Evolutionary conservation across 2,797 vertebrate genomes (phyloP).

Genomic region (Petrocephalus sullivani): DNA sequence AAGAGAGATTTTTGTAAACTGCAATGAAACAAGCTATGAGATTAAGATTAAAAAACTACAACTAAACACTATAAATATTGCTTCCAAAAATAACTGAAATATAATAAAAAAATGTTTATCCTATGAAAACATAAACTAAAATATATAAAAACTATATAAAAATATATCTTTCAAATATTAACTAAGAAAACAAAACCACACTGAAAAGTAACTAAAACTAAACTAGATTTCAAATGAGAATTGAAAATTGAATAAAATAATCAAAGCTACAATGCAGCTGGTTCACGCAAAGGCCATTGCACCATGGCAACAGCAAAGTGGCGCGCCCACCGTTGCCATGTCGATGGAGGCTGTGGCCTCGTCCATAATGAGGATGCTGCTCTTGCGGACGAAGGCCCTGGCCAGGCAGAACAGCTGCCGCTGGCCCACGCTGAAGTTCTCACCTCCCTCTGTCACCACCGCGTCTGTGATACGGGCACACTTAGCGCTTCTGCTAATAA

Average conservation of each 20-base stretch:
- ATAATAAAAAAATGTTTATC: neutral
- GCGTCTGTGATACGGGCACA: slow-evolving; percentile 65
- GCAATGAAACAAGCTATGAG: neutral
- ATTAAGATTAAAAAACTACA: neutral
- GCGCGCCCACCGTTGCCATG: slow-evolving; percentile 86
- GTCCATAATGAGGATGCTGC: slow-evolving; percentile 97
- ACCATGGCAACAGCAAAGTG: neutral
- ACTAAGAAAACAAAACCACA: neutral
- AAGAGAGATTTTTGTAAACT: neutral
- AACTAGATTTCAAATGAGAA: neutral
- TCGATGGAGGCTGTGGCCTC: slow-evolving; percentile 97
- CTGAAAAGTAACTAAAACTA: neutral
- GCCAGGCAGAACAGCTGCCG: slow-evolving; percentile 94
- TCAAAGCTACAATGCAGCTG: neutral
- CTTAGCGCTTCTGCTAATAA: neutral
- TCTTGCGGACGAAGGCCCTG: slow-evolving; percentile 92
- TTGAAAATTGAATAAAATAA: neutral
- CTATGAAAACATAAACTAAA: neutral
- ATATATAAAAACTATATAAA: neutral
- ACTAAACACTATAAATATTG: neutral
- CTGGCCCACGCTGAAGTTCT: slow-evolving; percentile 97
- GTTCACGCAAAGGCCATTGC: neutral
- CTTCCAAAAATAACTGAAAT: neutral
- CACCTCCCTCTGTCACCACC: slow-evolving; percentile 87
- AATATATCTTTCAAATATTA: neutral